A percentile compares a stretch with the other conserved stretches of the same genome.
Evolutionary conservation across 2,797 vertebrate genomes (phyloP).

Genomic region (Spinus olivaceus): DNA sequence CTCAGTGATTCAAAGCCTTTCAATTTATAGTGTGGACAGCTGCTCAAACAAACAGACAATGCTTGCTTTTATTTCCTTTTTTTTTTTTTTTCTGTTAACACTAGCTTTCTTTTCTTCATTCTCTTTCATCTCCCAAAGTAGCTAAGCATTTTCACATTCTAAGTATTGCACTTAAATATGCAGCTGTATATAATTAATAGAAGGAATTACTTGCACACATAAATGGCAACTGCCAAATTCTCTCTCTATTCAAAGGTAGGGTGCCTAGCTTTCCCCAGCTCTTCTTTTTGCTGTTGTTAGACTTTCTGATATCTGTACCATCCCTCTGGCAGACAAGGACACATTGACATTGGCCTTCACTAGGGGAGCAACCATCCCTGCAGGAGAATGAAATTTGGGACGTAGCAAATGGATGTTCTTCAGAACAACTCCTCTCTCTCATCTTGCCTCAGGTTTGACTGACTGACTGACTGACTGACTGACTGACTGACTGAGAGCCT

Average conservation of each 20-base stretch:
- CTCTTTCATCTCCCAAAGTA: background rate
- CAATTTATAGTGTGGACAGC: background rate
- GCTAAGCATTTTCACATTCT: background rate
- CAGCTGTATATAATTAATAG: background rate
- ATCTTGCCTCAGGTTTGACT: background rate
- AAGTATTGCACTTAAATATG: background rate
- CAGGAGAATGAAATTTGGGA: background rate
- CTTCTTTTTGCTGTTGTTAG: background rate
- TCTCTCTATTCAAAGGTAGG: background rate
- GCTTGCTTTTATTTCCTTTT: fast-evolving
- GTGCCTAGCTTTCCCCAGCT: background rate
- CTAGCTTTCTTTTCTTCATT: background rate
- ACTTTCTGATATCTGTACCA: background rate
- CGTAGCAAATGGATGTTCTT: background rate
- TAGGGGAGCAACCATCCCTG: background rate
- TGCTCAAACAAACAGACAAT: background rate
- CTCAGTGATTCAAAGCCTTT: background rate
- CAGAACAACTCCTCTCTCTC: background rate
- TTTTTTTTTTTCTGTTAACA: background rate
- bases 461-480: fast-evolving
- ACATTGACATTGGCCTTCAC: background rate
- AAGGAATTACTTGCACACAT: background rate
- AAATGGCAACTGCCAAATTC: background rate
- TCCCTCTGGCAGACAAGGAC: background rate
- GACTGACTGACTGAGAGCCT: fast-evolving